Base-by-base conservation (phyloP, 2,888 invertebrate genomes). In the Formica aserva region DNA sequence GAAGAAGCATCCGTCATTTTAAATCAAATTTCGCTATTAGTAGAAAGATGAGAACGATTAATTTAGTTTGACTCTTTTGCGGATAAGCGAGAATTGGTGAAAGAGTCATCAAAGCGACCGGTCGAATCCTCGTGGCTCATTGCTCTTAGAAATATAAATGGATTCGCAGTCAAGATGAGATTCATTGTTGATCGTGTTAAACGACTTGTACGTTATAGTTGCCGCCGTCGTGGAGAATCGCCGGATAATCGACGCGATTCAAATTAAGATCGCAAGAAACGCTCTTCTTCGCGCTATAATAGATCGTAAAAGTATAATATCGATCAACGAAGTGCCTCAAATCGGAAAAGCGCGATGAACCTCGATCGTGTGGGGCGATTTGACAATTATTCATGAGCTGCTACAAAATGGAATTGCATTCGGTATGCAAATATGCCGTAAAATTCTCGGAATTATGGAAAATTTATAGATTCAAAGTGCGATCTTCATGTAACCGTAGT, bases 101-200 rank as follows among this genome's bases (percentile, higher is more conserved):
- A 75, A 78, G 74, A 60, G 75, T 80, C 75, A 80, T 74, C 60
- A 52, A 52, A 60, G 26, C 60, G 60, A 74, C 1, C 45, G 18
- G 57, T 45, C 41, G 74, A 72, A 60, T 71, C 13, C 9, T 18
- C 45, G 41, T 48, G 74, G 67, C 52, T 41, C 22, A 32, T 78
- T 45, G 41, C 45, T 74, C 22, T 78, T 60, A 35, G 35, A 60
- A 62, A 80, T 45, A 75, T 75, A 75, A 80, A 80, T 75, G 45
- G 35, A 62, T 35, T 60, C 45, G 35, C 57, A 60, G 57, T 35
- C 35, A 35, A 6, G 4, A 74, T 74, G 60, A 75, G 22, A 52
- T 80, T 35, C 45, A 62, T 74, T 80, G 78, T 80, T 74, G 45
- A 80, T 74, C 75, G 45, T 60, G 75, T 80, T 80, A 80, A 80